These are phyloP conservation scores for Plestiodon gilberti DNA, from an alignment of 2,113 vertebrate species.

Conservation along the genomic window DNA sequence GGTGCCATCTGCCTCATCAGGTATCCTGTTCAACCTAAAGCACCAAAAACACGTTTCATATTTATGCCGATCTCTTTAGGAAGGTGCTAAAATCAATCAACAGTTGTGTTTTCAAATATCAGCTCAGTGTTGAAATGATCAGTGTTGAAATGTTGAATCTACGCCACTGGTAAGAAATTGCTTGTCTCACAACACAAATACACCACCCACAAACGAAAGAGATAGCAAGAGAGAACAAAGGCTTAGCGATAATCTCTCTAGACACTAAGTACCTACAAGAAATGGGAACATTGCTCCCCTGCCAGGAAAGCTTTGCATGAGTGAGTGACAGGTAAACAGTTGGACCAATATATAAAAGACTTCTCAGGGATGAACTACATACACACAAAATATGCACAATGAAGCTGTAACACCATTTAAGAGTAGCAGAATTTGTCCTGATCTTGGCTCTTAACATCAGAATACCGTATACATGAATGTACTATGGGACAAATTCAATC, in stretches of 20 bases:
- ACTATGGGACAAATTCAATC: not conserved
- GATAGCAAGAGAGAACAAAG: slow-evolving; percentile 30
- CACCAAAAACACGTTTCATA: slow-evolving; percentile 16
- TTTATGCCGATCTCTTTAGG: not conserved
- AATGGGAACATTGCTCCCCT: slow-evolving; percentile 40
- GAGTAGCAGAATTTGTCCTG: too few relatives aligned
- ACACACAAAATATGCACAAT: not conserved
- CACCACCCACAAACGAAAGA: not conserved
- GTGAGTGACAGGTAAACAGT: slow-evolving; percentile 43
- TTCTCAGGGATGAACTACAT: not conserved
- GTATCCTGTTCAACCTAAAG: slow-evolving; percentile 39
- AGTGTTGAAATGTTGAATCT: not conserved
- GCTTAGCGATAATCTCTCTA: slow-evolving; percentile 40
- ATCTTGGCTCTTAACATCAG: not conserved
- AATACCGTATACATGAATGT: not conserved
- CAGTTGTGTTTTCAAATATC: not conserved
- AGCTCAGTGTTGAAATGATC: not conserved
- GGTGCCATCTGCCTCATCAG: slow-evolving; percentile 61
- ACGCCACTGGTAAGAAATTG: not conserved
- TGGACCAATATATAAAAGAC: not conserved
- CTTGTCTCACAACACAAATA: not conserved
- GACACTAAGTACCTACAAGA: slow-evolving; percentile 36
- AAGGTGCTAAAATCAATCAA: not conserved
- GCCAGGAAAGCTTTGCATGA: slow-evolving; percentile 46
- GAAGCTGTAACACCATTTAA: too few relatives aligned